phyloP scores from a whole-genome alignment of 2,888 invertebrate genomes.

The Caradrina kadenii region DNA sequence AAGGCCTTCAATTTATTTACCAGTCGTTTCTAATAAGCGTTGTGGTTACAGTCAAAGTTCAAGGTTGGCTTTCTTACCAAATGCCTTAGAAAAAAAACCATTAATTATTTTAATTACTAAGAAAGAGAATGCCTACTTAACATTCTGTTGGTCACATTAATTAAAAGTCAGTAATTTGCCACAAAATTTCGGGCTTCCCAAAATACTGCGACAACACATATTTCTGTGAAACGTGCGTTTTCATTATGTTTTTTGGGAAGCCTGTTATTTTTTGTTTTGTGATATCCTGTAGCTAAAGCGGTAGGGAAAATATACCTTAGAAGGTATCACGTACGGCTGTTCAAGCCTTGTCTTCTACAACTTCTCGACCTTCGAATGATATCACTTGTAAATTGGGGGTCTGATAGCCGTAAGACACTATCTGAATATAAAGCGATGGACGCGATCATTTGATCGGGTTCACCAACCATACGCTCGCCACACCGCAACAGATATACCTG shows the following conservation, averaged over 20 bases:
- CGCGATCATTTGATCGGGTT: too few relatives aligned
- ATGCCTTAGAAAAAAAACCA: conserved; percentile 11
- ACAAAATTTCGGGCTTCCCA: conserved; percentile 1
- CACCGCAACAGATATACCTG: neutral
- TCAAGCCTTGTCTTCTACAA: neutral
- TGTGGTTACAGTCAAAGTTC: conserved; percentile 26
- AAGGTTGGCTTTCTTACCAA: conserved; percentile 36
- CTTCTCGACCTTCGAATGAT: too few relatives aligned
- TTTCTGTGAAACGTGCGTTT: conserved; percentile 1
- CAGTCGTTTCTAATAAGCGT: conserved; percentile 26
- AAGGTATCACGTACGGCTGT: neutral
- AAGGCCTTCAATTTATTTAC: conserved; percentile 29
- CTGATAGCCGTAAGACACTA: too few relatives aligned
- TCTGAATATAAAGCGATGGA: too few relatives aligned
- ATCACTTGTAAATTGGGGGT: too few relatives aligned
- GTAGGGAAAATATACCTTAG: too few relatives aligned
- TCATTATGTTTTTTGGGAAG: neutral
- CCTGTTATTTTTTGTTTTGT: neutral
- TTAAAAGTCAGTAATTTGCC: conserved; percentile 4
- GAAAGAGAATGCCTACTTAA: conserved; percentile 28
- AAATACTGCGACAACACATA: neutral
- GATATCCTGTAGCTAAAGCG: too few relatives aligned
- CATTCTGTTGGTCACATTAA: conserved; percentile 30
- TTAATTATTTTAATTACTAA: conserved; percentile 27
- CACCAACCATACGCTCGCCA: too few relatives aligned